Conservation (phyloP, 2,888 invertebrate genomes). For the Danaus chrysippus region DNA sequence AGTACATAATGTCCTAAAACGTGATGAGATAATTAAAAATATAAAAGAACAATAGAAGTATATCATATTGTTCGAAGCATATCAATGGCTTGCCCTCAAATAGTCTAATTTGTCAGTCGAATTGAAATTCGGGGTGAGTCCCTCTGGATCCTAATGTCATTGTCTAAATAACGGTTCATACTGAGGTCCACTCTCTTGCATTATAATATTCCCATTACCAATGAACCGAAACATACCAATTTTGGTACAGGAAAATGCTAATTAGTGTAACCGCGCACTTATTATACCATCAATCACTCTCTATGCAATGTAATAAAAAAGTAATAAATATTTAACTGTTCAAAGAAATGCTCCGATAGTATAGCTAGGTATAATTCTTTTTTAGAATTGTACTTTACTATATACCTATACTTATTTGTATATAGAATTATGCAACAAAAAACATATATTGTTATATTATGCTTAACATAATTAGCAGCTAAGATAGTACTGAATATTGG, state of each 20-base stretch:
- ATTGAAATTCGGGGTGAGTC: constrained; percentile 67
- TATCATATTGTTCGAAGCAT: constrained; percentile 3
- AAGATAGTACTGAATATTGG: no score
- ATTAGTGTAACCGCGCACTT: background rate
- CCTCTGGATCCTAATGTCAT: constrained; percentile 53
- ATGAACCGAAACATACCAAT: constrained; percentile 45
- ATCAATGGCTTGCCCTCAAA: constrained; percentile 33
- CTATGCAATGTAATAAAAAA: no score
- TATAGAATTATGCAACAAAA: no score
- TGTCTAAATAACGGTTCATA: constrained; percentile 52
- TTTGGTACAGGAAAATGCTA: constrained; percentile 30
- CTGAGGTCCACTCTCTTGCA: constrained; percentile 42
- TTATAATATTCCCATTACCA: constrained; percentile 53
- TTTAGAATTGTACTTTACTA: no score
- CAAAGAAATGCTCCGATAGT: no score
- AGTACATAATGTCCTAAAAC: constrained; percentile 1
- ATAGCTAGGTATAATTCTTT: no score
- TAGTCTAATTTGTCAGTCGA: constrained; percentile 53
- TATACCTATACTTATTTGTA: no score
- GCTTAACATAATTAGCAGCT: no score
- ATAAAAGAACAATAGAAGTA: background rate
- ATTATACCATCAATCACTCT: no score
- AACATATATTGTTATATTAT: no score
- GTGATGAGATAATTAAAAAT: background rate
- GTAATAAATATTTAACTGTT: no score